Base-by-base conservation (phyloP, 2,888 invertebrate genomes). In the Hirtodrosophila alboralis region DNA sequence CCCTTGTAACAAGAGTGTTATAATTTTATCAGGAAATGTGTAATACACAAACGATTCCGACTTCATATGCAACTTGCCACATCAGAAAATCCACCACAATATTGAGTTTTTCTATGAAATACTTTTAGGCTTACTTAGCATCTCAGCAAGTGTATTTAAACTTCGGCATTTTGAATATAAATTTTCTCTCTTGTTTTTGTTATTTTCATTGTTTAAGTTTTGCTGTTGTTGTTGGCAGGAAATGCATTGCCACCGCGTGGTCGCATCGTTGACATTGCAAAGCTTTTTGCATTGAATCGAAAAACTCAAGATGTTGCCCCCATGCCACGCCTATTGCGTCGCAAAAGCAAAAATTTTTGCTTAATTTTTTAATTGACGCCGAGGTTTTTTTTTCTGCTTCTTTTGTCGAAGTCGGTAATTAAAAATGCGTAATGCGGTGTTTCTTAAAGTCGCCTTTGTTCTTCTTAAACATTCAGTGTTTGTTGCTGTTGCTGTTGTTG, bases 351-450 rank as follows among this genome's bases (percentile, higher is more conserved):
- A n/a, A 58, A 69, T 62, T 58, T 48, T 70, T 74, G 65, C 65
- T 74, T 77, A 80, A 84, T 84, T 78, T 70, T 69, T 75, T 86
- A 78, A 83, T 81, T 85, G 77, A 72, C 71, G 21, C 28, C 14
- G 49, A 54, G 40, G 36, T 40, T 64, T 59, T 41, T 54, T 59
- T 26, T 56, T 27, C 28, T 37, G 18, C 18, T 52, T 18, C 31
- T 49, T 21, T 43, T 26, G 16, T 63, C 67, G 67, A 68, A 66
- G 77, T 52, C 65, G 68, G 69, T 64, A 76, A 86, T 86, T 87
- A 84, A 87, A 80, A 86, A 80, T 87, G 81, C 83, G 86, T 86
- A 85, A 75, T 60, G 68, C 75, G 65, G 54, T 60, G 23, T 47
- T 58, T 41, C 44, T 52, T 23, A 34, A 38, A 44, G 49, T 51